Base-by-base conservation (phyloP, 2,113 vertebrate genomes). In the Pongo pygmaeus region DNA sequence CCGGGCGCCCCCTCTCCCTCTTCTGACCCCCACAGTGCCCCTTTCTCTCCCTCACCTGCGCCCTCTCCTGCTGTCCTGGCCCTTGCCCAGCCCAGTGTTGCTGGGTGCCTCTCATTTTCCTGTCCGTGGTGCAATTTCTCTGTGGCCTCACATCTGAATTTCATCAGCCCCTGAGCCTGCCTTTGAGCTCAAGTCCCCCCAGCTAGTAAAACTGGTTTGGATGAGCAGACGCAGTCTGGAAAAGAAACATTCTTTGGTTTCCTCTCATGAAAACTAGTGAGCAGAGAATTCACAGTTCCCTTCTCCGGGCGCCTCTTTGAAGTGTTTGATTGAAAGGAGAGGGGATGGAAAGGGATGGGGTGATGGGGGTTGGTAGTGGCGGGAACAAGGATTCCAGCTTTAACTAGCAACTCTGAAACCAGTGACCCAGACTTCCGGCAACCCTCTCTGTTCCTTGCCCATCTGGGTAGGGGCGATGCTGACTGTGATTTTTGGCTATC, bases 291-390 rank as follows among this genome's bases (percentile, higher is more conserved):
- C 97, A 55, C 96, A 96, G 97, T 87, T 94, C 96, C 79, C 80
- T 78, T 98, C 98, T 98, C 97, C 38, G 1, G 98, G 96, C 86
- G 52, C 89, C 96, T 96, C 97, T 94, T 98, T 97, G 98, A 98
- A 98, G 98, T 93, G 79, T 87, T 85, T 97, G 97, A 98, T 98
- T 98, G 98, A 98, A 98, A 98, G 96, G 74, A 93, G 94, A 92
- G 48, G 48, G 77, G 67, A 69, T 67, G 55, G 35, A 75, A 78
- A 89, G 61, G 83, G 32, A 3, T 35, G 27, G 11, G 75, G 83
- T 38, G 55, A 6, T 0, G 27, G 61, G 61, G 61, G 61, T 64
- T 64, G 27, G 27, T 64, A 46, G 12, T 5, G 48, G 57, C n/a
- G 57, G 93, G 95, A 67, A 50, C 74, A n/a, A 69, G 67, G 87